Evolutionary conservation across 2,797 vertebrate genomes (phyloP), one percentile per base, ranked within the genome.

Genomic region (Lepilemur septentrionalis): DNA sequence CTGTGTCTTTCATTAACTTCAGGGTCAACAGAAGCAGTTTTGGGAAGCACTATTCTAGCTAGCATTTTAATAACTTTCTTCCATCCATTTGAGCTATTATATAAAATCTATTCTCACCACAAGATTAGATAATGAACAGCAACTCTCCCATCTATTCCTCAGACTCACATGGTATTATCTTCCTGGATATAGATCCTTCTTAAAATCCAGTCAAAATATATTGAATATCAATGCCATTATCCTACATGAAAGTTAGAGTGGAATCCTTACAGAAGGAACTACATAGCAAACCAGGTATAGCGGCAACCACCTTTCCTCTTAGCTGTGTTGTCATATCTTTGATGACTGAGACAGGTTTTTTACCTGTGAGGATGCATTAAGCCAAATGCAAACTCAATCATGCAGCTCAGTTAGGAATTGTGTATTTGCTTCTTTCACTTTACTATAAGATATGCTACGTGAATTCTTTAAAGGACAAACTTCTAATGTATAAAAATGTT

Each of bases 61-160:
- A 89, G 48, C 46, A 67, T 46, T 89, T 93, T 75, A 91, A 83
- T 83, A 84, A 32, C 32, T 93, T 76, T 52, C 22, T 67, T 76
- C 69, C 65, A 95, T 55, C 18, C 57, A 46, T 83, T 38, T 7
- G n/a, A 93, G 61, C 25, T 94, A 82, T 57, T 70, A 20, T 32
- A 59, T 7, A 65, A 46, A 52, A 96, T 23, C 43, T 73, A 73
- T 70, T 94, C 73, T 69, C 41, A 87, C 52, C n/a, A 93, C 6
- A 81, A 87, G 28, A 28, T 55, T 57, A 91, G 95, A 91, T 85
- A 87, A 85, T 67, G 35, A 90, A 65, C 41, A 92, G 73, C 65
- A 13, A 13, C 1, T 92, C 87, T 70, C 75, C n/a, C 4, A 96
- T 30, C 9, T 83, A 22, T 89, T 65, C 63, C 43, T 78, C 32